Conservation (phyloP, 2,797 vertebrate genomes). For the Lateolabrax maculatus region DNA sequence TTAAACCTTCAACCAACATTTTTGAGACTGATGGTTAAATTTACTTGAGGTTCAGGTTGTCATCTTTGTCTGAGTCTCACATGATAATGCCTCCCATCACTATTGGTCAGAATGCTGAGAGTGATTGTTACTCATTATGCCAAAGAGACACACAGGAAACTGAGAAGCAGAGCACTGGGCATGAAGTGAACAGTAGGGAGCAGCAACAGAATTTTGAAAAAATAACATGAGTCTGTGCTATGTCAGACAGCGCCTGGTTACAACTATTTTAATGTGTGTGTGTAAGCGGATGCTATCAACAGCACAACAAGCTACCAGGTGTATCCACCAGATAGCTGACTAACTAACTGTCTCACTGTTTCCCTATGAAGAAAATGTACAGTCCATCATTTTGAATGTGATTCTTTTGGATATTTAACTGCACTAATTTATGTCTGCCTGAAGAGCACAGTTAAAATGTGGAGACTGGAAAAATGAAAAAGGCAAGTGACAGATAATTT, state of each 20-base stretch:
- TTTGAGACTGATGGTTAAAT: background rate
- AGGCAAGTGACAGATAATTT: slow-evolving; percentile 1
- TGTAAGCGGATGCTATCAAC: background rate
- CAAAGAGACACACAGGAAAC: slow-evolving; percentile 9
- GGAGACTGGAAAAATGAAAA: background rate
- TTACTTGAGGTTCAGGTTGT: background rate
- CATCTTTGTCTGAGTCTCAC: background rate
- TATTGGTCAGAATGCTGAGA: background rate
- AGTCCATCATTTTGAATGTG: slow-evolving; percentile 16
- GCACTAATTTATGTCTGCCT: background rate
- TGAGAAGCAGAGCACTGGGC: slow-evolving; percentile 8
- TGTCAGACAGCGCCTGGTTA: slow-evolving; percentile 3
- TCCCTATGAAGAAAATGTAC: slow-evolving; percentile 4
- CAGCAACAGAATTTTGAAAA: slow-evolving; percentile 52
- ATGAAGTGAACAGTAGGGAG: slow-evolving; percentile 58
- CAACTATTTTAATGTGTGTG: slow-evolving; percentile 25
- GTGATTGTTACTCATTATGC: background rate
- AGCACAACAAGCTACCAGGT: slow-evolving; percentile 1
- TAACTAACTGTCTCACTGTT: slow-evolving; percentile 1
- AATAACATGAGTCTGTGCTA: slow-evolving; percentile 16
- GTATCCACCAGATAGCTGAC: background rate
- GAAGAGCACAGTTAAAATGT: slow-evolving; percentile 7
- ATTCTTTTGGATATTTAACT: slow-evolving; percentile 15
- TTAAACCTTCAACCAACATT: background rate
- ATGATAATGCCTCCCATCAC: background rate